Base-by-base conservation (phyloP, 1,140 invertebrate species). In the Drosophila erecta region DNA sequence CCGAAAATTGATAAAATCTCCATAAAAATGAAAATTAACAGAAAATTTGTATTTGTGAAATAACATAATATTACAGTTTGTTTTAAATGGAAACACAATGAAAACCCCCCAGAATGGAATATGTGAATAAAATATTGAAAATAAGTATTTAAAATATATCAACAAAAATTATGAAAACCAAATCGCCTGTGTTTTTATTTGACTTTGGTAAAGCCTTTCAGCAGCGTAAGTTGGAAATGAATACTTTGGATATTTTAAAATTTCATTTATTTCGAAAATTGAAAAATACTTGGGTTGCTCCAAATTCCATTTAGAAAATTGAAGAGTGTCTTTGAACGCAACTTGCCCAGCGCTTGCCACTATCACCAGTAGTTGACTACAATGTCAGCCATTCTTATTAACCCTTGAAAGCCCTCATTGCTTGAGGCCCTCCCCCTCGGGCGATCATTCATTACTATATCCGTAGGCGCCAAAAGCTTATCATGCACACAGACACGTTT, bases 71-170 rank as follows among this genome's bases (percentile, higher is more conserved):
- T 74, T 86, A 71, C 78, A 85, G 77, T 85, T 85, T 86, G 77
- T 85, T 85, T 85, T 85, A 85, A 85, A 79, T 53, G 47, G 22
- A 69, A 38, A 64, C 58, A 62, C 59, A 67, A 65, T 44, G 62
- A 54, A 54, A 69, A 59, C 53, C 53, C 61, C 72, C 41, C 50
- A 79, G 58, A 79, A 86, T 75, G 79, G 60, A 84, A 84, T 89
- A 89, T 89, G 84, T 89, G 84, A 89, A 89, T 89, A 89, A 89
- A 74, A 89, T 89, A 71, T 83, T 89, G 65, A 76, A 77, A 54
- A 89, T 89, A 89, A 89, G 84, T 89, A 89, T 89, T 89, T 87
- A 89, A 86, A 86, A 87, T 86, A 86, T 86, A 86, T 86, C 75
- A 86, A 86, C 57, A 76, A 53, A 75, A 87, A 87, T 79, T 79